Conservation (phyloP, 2,113 vertebrate genomes). For the Todiramphus saurophagus region DNA sequence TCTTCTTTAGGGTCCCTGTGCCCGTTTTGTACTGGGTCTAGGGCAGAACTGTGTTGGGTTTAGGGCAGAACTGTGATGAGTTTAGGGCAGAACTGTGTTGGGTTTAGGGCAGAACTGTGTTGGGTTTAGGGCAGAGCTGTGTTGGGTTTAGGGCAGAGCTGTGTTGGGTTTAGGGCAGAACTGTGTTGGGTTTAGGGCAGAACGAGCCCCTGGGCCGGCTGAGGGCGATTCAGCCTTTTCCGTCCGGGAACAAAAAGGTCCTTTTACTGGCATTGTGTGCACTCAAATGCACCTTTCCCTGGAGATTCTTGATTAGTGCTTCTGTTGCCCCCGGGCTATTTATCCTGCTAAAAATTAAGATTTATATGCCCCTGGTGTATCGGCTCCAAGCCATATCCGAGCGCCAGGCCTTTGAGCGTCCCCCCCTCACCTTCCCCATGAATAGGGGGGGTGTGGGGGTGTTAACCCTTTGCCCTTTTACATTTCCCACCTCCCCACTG, state of each 20-base stretch:
- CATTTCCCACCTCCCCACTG: conserved; percentile 40
- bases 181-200: neutral
- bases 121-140: too few species aligned
- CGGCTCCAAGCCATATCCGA: neutral
- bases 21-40: too few species aligned
- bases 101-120: neutral
- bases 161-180: too few species aligned
- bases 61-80: too few species aligned
- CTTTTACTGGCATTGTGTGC: conserved; percentile 48
- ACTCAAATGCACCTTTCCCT: conserved; percentile 39
- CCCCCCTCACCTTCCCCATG: conserved; percentile 33
- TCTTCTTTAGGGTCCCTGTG: too few species aligned
- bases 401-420: neutral
- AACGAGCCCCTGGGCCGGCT: neutral
- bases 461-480: conserved; percentile 62
- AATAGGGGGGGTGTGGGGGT: conserved; percentile 23
- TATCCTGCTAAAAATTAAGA: conserved; percentile 59
- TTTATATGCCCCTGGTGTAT: conserved; percentile 37
- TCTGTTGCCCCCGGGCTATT: conserved; percentile 8
- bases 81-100: too few species aligned
- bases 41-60: too few species aligned
- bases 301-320: conserved; percentile 14
- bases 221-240: neutral
- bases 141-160: too few species aligned
- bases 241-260: conserved; percentile 57